Percentiles rank a stretch among this genome's conserved stretches.
These are phyloP conservation scores for Sminthopsis crassicaudata DNA, from an alignment of 2,113 vertebrate species.

Conservation along the genomic window DNA sequence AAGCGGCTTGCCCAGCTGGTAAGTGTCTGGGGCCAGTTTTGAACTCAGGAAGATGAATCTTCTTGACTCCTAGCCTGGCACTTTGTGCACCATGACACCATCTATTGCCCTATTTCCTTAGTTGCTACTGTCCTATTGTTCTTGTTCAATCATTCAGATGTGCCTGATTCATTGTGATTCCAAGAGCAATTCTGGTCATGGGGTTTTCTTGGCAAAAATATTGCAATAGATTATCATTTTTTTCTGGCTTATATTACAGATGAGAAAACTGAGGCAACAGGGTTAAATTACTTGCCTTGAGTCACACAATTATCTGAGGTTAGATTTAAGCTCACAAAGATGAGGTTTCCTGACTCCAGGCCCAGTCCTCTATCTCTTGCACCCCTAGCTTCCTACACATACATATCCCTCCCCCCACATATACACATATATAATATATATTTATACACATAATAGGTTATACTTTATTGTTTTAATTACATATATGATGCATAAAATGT, in stretches of 20 bases:
- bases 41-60: neutral
- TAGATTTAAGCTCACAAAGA: neutral
- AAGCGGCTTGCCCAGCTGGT: neutral
- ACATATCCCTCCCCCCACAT: too few relatives aligned
- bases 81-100: too few relatives aligned
- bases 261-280: neutral
- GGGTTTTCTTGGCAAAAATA: neutral
- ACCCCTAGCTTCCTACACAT: too few relatives aligned
- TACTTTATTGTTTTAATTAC: too few relatives aligned
- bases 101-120: too few relatives aligned
- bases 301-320: neutral
- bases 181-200: neutral
- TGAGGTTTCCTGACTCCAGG: neutral
- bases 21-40: neutral
- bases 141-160: too few relatives aligned
- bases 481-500: too few relatives aligned
- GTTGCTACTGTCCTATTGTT: too few relatives aligned
- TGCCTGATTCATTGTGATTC: neutral
- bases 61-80: too few relatives aligned
- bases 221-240: neutral
- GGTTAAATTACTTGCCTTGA: neutral
- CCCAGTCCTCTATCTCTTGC: neutral
- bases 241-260: neutral
- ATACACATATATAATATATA: too few relatives aligned
- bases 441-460: too few relatives aligned